Conservation (phyloP, 2,797 vertebrate genomes). For the Astyanax mexicanus region DNA sequence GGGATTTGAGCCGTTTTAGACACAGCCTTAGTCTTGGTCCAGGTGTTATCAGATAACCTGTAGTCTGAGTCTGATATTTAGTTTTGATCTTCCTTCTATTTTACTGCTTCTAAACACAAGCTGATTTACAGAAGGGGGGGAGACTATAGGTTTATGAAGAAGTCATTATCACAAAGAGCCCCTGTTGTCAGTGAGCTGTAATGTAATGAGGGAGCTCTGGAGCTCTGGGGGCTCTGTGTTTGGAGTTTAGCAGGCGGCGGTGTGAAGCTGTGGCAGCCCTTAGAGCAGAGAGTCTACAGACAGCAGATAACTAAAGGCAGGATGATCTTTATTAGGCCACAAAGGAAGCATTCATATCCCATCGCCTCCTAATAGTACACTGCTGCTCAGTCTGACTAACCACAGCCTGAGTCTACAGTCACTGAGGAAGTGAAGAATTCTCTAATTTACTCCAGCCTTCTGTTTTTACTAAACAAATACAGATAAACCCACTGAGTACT, state of each 20-base stretch:
- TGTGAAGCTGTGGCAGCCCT: not conserved
- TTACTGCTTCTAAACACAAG: not conserved
- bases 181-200: not conserved
- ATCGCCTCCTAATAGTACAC: slow-evolving; percentile 4
- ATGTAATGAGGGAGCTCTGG: not conserved
- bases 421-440: not conserved
- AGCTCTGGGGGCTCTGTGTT: not conserved
- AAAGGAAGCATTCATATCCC: not conserved
- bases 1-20: too few relatives aligned
- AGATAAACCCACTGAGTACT: too few relatives aligned
- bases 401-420: not conserved
- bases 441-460: slow-evolving; percentile 4
- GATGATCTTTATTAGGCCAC: slow-evolving; percentile 15
- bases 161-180: slow-evolving; percentile 17
- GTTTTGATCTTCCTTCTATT: too few relatives aligned
- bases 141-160: not conserved
- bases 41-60: too few relatives aligned
- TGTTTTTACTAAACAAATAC: slow-evolving; percentile 3
- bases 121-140: not conserved
- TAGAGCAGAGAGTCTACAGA: not conserved
- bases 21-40: too few relatives aligned
- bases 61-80: too few relatives aligned
- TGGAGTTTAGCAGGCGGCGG: slow-evolving; percentile 8
- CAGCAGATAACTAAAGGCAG: not conserved
- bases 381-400: not conserved